Conservation (phyloP, 2,888 invertebrate species). For the Nomada hirtipes region DNA sequence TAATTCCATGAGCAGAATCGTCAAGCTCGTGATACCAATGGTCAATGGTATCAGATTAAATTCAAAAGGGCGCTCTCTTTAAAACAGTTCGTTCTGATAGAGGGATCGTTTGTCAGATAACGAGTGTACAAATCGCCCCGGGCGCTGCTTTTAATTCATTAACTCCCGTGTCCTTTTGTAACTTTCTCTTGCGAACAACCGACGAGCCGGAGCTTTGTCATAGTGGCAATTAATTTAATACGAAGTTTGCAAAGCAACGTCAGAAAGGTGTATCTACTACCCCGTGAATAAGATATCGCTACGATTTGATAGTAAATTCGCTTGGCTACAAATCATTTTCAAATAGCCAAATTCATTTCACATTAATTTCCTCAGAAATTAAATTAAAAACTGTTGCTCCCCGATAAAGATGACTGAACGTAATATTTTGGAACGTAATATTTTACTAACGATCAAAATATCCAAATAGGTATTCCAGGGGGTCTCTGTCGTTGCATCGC, state of each 20-base stretch:
- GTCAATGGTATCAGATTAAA: neutral
- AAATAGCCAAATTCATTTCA: too few relatives aligned
- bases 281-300: too few relatives aligned
- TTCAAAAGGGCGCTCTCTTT: neutral
- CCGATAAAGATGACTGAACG: neutral
- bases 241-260: slow-evolving; percentile 34
- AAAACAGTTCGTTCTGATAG: slow-evolving; percentile 10
- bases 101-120: slow-evolving; percentile 38
- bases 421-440: neutral
- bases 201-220: slow-evolving; percentile 27
- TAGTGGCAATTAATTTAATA: slow-evolving; percentile 38
- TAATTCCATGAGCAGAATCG: neutral
- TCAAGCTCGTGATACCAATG: neutral
- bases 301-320: too few relatives aligned
- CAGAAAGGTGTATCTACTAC: too few relatives aligned
- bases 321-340: too few relatives aligned
- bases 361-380: neutral
- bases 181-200: slow-evolving; percentile 18
- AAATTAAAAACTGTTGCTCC: neutral
- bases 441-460: slow-evolving; percentile 28
- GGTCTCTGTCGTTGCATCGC: slow-evolving; percentile 40
- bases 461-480: neutral
- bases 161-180: slow-evolving; percentile 37
- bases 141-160: slow-evolving; percentile 51
- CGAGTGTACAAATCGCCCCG: slow-evolving; percentile 24